Base-by-base conservation (phyloP, 2,888 invertebrate genomes). In the Boloria selene region DNA sequence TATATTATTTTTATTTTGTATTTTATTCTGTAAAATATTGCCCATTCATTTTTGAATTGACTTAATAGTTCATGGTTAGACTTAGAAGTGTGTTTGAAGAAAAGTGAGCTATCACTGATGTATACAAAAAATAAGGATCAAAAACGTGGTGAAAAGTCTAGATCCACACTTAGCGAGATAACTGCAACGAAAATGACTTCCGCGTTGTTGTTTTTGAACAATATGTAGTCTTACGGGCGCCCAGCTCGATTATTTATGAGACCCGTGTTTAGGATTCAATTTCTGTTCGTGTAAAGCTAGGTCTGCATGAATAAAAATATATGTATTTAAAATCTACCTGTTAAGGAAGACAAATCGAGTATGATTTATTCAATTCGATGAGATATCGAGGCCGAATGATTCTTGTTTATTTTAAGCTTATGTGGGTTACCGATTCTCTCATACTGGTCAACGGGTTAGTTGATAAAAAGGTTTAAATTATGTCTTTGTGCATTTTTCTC, bases 291-390 rank as follows among this genome's bases (percentile, higher is more conserved):
- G 90, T 90, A 88, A 84, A 88, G 81, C 82, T 82, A 81, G 75
- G 88, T 90, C 86, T 86, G 84, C 85, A 88, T 90, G 86, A 87
- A 91, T 86, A 86, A 87, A 82, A 88, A 89, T 87, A 85, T 86
- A 81, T 84, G 84, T 72, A 80, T 86, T 89, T 86, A 85, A 85
- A 87, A 87, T 86, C 80, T 88, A 90, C 88, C 88, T 90, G 90
- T 83, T 84, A 80, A 82, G 77, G 81, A 84, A 86, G 86, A 86
- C 81, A 86, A 86, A 89, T 86, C 75, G 84, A 77, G 72, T 80
- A 83, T 86, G 86, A 86, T 86, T 87, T 88, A 90, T 90, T 88
- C 85, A 82, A 80, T 75, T 76, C 73, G 75, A 72, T 76, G 76
- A 79, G 79, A 77, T 84, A 87, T 86, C 82, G 87, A 86, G 86